Evolutionary conservation across 1,140 invertebrate species (phyloP).

Genomic region (Macrobrachium nipponense): DNA sequence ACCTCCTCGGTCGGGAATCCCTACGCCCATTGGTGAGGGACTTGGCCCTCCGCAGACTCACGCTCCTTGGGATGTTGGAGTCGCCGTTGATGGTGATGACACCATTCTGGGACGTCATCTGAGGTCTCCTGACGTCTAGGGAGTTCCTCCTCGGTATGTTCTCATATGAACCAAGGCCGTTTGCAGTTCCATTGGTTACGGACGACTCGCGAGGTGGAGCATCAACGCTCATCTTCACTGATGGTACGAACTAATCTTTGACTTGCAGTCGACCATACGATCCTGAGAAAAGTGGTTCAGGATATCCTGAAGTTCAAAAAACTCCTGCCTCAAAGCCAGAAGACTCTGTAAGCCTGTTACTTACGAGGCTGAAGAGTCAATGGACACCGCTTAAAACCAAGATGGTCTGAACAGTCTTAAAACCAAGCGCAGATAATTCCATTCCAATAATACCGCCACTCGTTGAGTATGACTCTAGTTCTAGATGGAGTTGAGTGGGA

Average conservation of each 20-base stretch:
- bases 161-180: background rate
- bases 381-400: too few relatives aligned
- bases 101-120: constrained; percentile 40
- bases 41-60: constrained; percentile 15
- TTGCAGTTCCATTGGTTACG: background rate
- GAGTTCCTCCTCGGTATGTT: constrained; percentile 17
- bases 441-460: too few relatives aligned
- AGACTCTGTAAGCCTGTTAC: too few relatives aligned
- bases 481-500: too few relatives aligned
- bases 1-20: background rate
- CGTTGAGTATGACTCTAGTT: too few relatives aligned
- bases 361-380: too few relatives aligned
- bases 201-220: too few relatives aligned
- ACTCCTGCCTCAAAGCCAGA: too few relatives aligned
- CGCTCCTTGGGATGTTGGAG: constrained; percentile 22
- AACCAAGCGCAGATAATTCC: too few relatives aligned
- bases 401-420: too few relatives aligned
- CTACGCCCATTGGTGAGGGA: background rate
- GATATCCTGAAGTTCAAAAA: background rate
- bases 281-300: background rate
- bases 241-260: too few relatives aligned
- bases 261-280: too few relatives aligned
- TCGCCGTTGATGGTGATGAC: constrained; percentile 17
- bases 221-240: constrained; percentile 22
- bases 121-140: constrained; percentile 6